Base-by-base conservation (phyloP, 2,888 invertebrate species). In the Lochmaea crataegi region DNA sequence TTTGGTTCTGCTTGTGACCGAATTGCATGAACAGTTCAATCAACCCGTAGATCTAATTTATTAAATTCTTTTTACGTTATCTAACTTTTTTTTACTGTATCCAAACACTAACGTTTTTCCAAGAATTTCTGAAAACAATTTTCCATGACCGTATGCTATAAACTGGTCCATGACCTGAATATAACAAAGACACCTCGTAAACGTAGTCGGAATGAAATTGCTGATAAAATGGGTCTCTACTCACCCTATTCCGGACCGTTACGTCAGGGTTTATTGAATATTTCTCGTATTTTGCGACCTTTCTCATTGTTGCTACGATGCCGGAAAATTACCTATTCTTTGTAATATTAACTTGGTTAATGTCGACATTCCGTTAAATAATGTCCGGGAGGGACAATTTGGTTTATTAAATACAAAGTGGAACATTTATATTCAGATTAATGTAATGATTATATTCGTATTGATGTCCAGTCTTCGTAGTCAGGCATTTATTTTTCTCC, bases 241-340 rank as follows among this genome's bases (percentile, higher is more conserved):
- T 69, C 68, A 53, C 68, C 68, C 61, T 22, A 69, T 69, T 69
- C 61, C 48, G 63, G 51, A 51, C 41, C 68, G 41, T 69, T 69
- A n/a, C 41, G 63, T 61, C 68, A 41, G 68, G 42, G 51, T 51
- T 69, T 69, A 69, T 69, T 69, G 68, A 69, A 69, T 69, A 69
- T 69, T 63, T 69, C 68, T 69, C 63, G 32, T 68, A 48, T 60
- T 68, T 63, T 69, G 51, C 26, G 68, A 61, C 61, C 32, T 69
- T 41, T 56, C 68, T 38, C 61, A 51, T 69, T 38, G 32, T 63
- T 32, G 63, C 68, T 61, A 63, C 32, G 53, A 69, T 57, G 38
- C 56, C 22, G 41, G 42, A 16, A 69, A 61, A 69, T 63, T 63
- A 61, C 63, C 63, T 69, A 69, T 63, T 53, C 53, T 69, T 53